Conservation (phyloP, 2,888 invertebrate species). For the Epinotia ramella region DNA sequence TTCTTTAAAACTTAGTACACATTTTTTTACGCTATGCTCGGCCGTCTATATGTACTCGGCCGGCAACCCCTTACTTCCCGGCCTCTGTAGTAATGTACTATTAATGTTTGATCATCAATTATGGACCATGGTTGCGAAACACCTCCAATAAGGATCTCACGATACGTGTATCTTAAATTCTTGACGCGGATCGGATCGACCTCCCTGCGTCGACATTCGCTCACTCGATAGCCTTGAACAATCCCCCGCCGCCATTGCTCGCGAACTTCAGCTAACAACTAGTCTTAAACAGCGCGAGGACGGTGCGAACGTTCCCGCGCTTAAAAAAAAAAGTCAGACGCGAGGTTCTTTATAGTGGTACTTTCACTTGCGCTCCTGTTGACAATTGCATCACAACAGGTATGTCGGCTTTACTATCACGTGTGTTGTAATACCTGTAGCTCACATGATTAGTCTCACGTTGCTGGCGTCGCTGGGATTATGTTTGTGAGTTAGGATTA, state of each 20-base stretch:
- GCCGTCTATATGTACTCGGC: no score
- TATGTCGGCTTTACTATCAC: slow-evolving; percentile 33
- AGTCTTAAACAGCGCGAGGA: slow-evolving; percentile 30
- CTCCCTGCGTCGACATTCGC: slow-evolving; percentile 38
- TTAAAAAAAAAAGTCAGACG: slow-evolving; percentile 31
- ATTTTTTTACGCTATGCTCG: no score
- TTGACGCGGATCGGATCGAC: slow-evolving; percentile 25
- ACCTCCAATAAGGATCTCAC: slow-evolving; percentile 24
- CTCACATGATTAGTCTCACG: slow-evolving; percentile 39
- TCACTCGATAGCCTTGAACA: slow-evolving; percentile 35
- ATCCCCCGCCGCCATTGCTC: slow-evolving; percentile 18
- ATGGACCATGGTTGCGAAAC: slow-evolving; percentile 4
- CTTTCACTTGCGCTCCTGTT: slow-evolving; percentile 42
- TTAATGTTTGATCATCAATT: background rate
- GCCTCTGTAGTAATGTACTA: no score
- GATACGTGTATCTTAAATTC: slow-evolving; percentile 40
- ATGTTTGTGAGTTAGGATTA: background rate
- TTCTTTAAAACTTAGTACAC: background rate
- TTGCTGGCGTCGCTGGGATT: background rate
- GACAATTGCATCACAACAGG: slow-evolving; percentile 44
- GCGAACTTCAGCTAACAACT: slow-evolving; percentile 23
- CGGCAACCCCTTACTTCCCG: no score
- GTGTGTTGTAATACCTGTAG: slow-evolving; percentile 33
- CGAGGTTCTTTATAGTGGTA: slow-evolving; percentile 41
- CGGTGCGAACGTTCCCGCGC: slow-evolving; percentile 36